Base-by-base conservation (phyloP, 2,888 invertebrate species). In the Agrochola lota region DNA sequence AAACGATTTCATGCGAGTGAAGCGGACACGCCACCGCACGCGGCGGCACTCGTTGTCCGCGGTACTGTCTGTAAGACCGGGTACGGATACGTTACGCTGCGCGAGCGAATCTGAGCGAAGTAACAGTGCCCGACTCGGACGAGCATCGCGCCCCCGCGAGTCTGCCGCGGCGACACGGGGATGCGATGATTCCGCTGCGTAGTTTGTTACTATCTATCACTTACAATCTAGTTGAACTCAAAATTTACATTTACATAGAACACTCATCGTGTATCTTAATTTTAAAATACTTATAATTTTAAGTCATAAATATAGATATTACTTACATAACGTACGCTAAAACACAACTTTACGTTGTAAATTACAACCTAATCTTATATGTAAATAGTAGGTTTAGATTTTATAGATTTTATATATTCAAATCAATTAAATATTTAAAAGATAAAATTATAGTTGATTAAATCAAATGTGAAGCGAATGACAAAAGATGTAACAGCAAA, bases 261-360 rank as follows among this genome's bases (percentile, higher is more conserved):
- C 95, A 95, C 95, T 93, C 93, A 91, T 91, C 92, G 94, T 94
- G 94, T 94, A 93, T 88, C 93, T 93, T 94, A 94, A 90, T 86
- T 87, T 94, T 94, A 92, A 93, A 95, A 95, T 95, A 95, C 95
- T 95, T 95, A 95, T 91, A 87, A 89, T 90, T 93, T 92, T 93
- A 94, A 92, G 92, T 95, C 94, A 96, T 96, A 96, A 96, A 96
- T 95, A 96, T 96, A 96, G 93, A 95, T 93, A 93, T 94, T 94
- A 93, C 93, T 94, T 94, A 95, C 89, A 92, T 89, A 93, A 92
- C 75, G 20, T 80, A 93, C 92, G 90, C 92, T 94, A 93, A 93
- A 91, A 91, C 94, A 95, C 94, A 94, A 93, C 93, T 89, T 91
- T 92, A 92, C 87, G 92, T 92, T 92, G 93, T 93, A 94, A 90